A percentile compares a stretch with the other conserved stretches of the same genome.
Conservation (phyloP, 2,797 vertebrate species). For the Rhincodon typus region DNA sequence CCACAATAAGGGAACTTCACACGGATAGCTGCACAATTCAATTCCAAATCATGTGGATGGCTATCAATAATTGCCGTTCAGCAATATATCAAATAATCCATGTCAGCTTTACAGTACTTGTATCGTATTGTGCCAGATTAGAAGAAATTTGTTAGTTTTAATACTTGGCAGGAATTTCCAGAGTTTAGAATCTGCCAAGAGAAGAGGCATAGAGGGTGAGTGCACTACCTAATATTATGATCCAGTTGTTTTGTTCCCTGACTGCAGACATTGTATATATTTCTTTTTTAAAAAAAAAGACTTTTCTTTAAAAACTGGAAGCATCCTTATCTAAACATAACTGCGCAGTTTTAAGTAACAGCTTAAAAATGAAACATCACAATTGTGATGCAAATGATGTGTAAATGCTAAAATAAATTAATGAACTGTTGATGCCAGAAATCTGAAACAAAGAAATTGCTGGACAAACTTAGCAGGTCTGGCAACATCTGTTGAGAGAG, state of each 20-base stretch:
- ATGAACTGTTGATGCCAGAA: too few species aligned
- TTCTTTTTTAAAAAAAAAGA: neutral
- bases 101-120: neutral
- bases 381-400: neutral
- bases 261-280: neutral
- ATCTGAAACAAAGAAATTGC: too few species aligned
- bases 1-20: neutral
- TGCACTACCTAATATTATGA: neutral
- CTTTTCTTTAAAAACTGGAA: neutral
- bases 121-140: neutral
- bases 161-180: neutral
- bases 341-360: neutral
- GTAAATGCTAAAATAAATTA: neutral
- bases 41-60: neutral
- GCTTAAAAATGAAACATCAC: neutral
- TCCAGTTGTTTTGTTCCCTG: neutral
- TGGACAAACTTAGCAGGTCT: too few species aligned
- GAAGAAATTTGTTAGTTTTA: neutral
- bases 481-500: too few species aligned
- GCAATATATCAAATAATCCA: neutral
- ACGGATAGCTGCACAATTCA: neutral
- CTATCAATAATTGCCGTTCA: slow-evolving; percentile 1
- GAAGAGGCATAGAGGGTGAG: neutral
- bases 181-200: neutral
- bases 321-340: neutral